phyloP scores from a whole-genome alignment of 2,888 invertebrate genomes.

The Sesamia inferens region DNA sequence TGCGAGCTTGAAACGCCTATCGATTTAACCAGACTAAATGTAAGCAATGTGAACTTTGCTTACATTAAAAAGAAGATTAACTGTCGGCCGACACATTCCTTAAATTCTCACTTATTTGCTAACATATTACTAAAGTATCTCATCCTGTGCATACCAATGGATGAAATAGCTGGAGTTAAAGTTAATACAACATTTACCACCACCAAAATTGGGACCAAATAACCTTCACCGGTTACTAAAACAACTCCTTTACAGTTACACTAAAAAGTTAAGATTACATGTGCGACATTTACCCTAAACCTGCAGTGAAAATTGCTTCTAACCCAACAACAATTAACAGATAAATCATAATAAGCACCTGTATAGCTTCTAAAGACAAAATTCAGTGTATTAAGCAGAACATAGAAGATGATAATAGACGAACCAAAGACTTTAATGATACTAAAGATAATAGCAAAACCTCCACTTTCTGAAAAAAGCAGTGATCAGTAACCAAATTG shows the following conservation, averaged over 20 bases:
- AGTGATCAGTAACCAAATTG: constrained; percentile 53
- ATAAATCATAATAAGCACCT: neutral
- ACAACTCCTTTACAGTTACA: constrained; percentile 5
- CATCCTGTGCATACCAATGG: neutral
- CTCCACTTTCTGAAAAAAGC: constrained; percentile 7
- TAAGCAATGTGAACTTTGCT: constrained; percentile 24
- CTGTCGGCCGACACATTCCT: neutral
- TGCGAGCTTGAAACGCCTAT: constrained; percentile 37
- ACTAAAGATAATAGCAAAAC: neutral
- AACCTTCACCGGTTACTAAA: constrained; percentile 47
- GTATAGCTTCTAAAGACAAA: neutral
- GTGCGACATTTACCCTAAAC: constrained; percentile 11
- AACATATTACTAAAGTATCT: neutral
- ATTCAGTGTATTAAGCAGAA: neutral
- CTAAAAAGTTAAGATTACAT: constrained; percentile 11
- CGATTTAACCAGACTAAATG: constrained; percentile 32
- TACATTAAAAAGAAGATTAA: constrained; percentile 1
- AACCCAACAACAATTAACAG: neutral
- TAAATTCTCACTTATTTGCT: neutral
- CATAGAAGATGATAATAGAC: neutral
- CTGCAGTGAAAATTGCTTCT: neutral
- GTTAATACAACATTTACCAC: constrained; percentile 51
- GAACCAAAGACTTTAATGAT: constrained; percentile 22
- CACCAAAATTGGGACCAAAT: constrained; percentile 54
- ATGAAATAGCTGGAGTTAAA: constrained; percentile 1